Evolutionary conservation across 2,113 vertebrate genomes (phyloP), one percentile per base, ranked within the genome.

Genomic region (Eurypyga helias): DNA sequence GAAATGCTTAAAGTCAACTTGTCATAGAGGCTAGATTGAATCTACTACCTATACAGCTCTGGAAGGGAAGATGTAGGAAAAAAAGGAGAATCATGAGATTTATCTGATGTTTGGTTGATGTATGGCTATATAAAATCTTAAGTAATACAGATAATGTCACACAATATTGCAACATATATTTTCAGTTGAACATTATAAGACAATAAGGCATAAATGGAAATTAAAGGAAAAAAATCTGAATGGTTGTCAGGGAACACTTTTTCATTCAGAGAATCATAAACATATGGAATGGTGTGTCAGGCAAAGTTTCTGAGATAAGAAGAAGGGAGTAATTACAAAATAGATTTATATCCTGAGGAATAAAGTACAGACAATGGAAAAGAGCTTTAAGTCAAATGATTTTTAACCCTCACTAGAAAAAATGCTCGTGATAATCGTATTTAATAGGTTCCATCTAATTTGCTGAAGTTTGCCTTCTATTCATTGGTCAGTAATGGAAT

Each of bases 201-300:
- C 98, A 98, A 98, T 98, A 98, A 98, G 98, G 97, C 97, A 98
- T 98, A 98, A 98, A 98, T 98, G 98, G 98, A 98, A 98, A 98
- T 98, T 98, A 98, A 98, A 98, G 97, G 95, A 96, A 97, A 98
- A 96, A 98, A 98, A 92, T 94, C 95, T 94, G 96, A 97, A 97
- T 96, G 93, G 98, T 97, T 98, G 98, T 98, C 98, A 98, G 97
- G 91, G 97, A 98, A 97, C 94, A 97, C 97, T 98, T 98, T 98
- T 98, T 98, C 98, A 98, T 98, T 98, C 98, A 98, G 95, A 98
- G 97, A 98, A 98, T 98, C 98, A 98, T 98, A 98, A 98, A 98
- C 98, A 98, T 98, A 98, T 98, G 98, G 98, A 98, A 98, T 98
- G 95, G 96, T 95, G 94, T 98, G 98, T 98, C 98, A 98, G 97